A percentile compares a stretch with the other conserved stretches of the same genome.
These are phyloP conservation scores for Pogonophryne albipinna DNA, from an alignment of 2,797 vertebrate species.

Conservation along the genomic window DNA sequence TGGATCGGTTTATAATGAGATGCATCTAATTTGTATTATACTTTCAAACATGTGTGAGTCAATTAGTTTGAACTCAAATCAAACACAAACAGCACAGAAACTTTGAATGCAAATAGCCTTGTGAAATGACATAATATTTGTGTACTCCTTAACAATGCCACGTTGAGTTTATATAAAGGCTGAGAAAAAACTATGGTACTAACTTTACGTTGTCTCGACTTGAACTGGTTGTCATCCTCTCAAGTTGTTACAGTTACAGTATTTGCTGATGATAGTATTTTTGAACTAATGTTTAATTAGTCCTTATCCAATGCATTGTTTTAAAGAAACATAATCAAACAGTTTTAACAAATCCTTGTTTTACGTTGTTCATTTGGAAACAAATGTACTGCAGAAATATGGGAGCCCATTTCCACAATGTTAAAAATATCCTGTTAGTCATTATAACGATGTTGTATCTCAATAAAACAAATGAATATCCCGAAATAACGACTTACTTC, in stretches of 20 bases:
- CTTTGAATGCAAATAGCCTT: slow-evolving; percentile 13
- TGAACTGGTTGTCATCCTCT: slow-evolving; percentile 39
- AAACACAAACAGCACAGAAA: slow-evolving; percentile 19
- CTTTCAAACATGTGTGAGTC: slow-evolving; percentile 6
- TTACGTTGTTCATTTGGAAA: slow-evolving; percentile 16
- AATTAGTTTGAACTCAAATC: background rate
- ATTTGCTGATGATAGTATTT: slow-evolving; percentile 40
- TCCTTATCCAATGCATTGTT: slow-evolving; percentile 54
- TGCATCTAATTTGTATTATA: slow-evolving; percentile 37
- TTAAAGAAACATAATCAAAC: slow-evolving; percentile 58
- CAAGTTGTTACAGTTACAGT: slow-evolving; percentile 34
- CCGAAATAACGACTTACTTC: too few species aligned
- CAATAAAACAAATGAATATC: too few species aligned
- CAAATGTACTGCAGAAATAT: background rate
- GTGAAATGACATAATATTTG: slow-evolving; percentile 13
- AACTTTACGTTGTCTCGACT: slow-evolving; percentile 33
- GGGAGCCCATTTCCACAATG: too few species aligned
- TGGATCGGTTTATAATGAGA: slow-evolving; percentile 22
- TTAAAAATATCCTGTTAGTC: too few species aligned
- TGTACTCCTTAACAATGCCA: slow-evolving; percentile 38
- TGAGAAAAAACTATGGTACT: background rate
- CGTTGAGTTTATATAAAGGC: slow-evolving; percentile 19
- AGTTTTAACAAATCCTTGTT: slow-evolving; percentile 34
- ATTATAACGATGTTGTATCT: too few species aligned
- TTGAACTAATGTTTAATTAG: slow-evolving; percentile 51